Evolutionary conservation across 2,797 vertebrate genomes (phyloP).

Genomic region (Mus minutoides): DNA sequence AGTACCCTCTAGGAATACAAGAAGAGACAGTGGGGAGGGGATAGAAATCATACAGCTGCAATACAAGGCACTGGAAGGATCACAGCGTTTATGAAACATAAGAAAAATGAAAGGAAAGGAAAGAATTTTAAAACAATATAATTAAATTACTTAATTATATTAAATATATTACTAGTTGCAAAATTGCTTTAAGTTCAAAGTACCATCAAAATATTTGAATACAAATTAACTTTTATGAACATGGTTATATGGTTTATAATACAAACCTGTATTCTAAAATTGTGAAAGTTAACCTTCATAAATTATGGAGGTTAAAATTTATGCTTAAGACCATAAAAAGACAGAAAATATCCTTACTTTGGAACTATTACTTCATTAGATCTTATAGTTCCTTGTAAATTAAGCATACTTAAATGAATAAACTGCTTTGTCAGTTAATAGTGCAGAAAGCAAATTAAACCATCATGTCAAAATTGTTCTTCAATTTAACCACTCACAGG

Average conservation of each 20-base stretch:
- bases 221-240: not conserved
- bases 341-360: not conserved
- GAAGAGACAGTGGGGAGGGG: not conserved
- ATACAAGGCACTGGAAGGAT: not conserved
- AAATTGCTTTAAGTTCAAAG: not conserved
- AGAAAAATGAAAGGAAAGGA: not conserved
- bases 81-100: not conserved
- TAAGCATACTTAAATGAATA: constrained; percentile 9
- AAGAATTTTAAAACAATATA: not conserved
- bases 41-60: not conserved
- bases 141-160: not conserved
- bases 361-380: not conserved
- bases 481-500: not conserved
- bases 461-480: not conserved
- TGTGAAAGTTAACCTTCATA: not conserved
- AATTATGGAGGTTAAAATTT: not conserved
- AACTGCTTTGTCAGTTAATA: not conserved
- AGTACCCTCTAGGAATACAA: not conserved
- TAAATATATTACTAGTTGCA: not conserved
- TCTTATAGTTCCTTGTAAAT: not conserved
- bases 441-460: not conserved
- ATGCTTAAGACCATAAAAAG: not conserved
- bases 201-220: not conserved
- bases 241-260: not conserved
- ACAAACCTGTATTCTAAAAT: not conserved